Base-by-base conservation (phyloP, 2,888 invertebrate genomes). In the Leistus spinibarbis region DNA sequence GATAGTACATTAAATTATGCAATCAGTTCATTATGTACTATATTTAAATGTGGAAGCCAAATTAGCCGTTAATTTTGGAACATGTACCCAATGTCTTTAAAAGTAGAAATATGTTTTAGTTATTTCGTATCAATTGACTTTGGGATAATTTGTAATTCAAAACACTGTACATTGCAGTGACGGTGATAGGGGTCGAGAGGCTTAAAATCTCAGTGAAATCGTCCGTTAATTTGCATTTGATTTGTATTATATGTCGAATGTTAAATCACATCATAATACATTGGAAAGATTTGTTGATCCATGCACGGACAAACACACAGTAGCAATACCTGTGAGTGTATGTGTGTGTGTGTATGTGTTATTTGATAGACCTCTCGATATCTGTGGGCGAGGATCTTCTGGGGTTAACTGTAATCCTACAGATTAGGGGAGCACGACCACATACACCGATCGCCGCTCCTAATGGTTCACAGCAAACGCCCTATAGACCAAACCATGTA, bases 361-460 rank as follows among this genome's bases (percentile, higher is more conserved):
- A 64, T 75, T 69, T 69, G 68, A 75, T 75, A 69, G 75, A 75
- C 75, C 69, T 64, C 69, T 63, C 75, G 75, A 75, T 75, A 75
- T 75, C 69, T 75, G 10, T 40, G 40, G 40, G 40, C 13, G 75
- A 69, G 75, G 68, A 75, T 75, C 75, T 75, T 69, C 68, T 75
- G 75, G 75, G 63, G 24, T 75, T 75, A 75, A 16, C 23, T 53
- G 63, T 75, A 75, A 75, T 63, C 75, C 64, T 69, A 56, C 63
- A 54, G 75, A 75, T 75, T 75, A 63, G 54, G 17, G 71, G 73
- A 67, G 60, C 57, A 67, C 64, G 66, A 40, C 54, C 73, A 57
- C 20, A 60, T 40, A 40, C 4, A 40, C 40, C 40, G 40, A 40
- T 40, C 40, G 40, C 7, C 40, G 40, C 13, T 40, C 40, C 40